Conservation (phyloP, 2,113 vertebrate genomes). For the Ochotona curzoniae region DNA sequence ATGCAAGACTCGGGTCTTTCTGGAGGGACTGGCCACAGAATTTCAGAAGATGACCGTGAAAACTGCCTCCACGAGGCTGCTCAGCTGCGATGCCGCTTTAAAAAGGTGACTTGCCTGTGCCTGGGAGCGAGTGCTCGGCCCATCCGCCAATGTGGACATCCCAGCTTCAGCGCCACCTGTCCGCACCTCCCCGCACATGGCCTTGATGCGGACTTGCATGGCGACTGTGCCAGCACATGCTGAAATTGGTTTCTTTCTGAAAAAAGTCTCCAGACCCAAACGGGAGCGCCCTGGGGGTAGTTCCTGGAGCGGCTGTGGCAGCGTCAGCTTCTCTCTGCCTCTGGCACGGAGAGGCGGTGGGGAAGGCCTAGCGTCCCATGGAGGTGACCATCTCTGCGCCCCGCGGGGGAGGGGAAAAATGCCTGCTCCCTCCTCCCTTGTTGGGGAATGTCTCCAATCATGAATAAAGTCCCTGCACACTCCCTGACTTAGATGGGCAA, state of each 20-base stretch:
- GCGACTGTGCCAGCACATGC: conserved; percentile 85
- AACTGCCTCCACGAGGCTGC: not conserved
- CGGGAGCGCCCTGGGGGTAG: not conserved
- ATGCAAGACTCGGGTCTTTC: not conserved
- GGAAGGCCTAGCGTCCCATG: conserved; percentile 54
- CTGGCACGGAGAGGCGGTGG: no score
- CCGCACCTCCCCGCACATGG: not conserved
- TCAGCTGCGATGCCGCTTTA: no score
- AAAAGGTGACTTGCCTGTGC: not conserved
- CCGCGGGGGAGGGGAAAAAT: conserved; percentile 18
- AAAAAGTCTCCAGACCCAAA: conserved; percentile 85
- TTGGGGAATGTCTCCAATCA: conserved; percentile 67
- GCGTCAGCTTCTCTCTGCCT: no score
- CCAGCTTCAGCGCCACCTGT: conserved; percentile 59
- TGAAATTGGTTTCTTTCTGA: conserved; percentile 85
- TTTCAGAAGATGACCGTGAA: fast-evolving
- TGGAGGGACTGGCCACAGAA: not conserved
- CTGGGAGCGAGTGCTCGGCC: conserved; percentile 50
- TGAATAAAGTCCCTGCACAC: conserved; percentile 81
- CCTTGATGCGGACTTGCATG: conserved; percentile 82
- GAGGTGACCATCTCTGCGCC: conserved; percentile 67
- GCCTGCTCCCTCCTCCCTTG: conserved; percentile 41
- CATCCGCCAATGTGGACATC: conserved; percentile 42
- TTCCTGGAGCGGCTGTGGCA: no score
- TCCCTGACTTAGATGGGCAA: conserved; percentile 86